Base-by-base conservation (phyloP, 2,888 invertebrate genomes). In the Seladonia tumulorum region DNA sequence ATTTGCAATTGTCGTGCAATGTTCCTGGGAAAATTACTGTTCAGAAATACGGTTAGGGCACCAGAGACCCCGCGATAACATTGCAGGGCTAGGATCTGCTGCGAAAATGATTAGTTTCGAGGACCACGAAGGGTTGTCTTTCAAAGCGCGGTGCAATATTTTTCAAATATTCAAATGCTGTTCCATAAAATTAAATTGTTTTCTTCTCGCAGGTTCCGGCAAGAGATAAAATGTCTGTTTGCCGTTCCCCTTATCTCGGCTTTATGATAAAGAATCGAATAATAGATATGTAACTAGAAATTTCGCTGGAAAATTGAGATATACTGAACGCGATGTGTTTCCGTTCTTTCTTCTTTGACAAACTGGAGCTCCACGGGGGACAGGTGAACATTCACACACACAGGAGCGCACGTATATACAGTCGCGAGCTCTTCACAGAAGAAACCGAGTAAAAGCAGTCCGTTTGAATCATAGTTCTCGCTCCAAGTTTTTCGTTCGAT, bases 381-480 rank as follows among this genome's bases (percentile, higher is more conserved):
- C 68, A 77, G 68, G 77, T 70, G 49, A 49, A 70, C 73, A 35
- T 63, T 63, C 60, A 63, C 22, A 53, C 5, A 53, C 2, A 53
- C 1, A 7, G 12, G 0, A n/a, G 0, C 25, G 5, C 12, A 0
- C 25, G 4, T 60, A 25, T 5, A 25, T 14, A 25, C 12, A 7
- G 14, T 29, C 12, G 5, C 25, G 5, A 63, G 12, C 14, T 63
- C 2, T 29, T 35, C 35, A n/a, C 35, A 18, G 66, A 16, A 39
- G 25, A 42, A 35, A n/a, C 39, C 29, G 16, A 57, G 72, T 57
- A 29, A 71, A 63, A 76, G 63, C 74, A 70, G 63, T 49, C 77
- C n/a, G 25, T 70, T 71, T 49, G 82, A 84, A 82, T 82, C 70
- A 71, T 74, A 82, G 82, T 72, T 82, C 39, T 73, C 66, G 66